Percentiles rank a stretch among this genome's conserved stretches.
Evolutionary conservation across 2,888 invertebrate species (phyloP).

Genomic region (Caenorhabditis sp.): DNA sequence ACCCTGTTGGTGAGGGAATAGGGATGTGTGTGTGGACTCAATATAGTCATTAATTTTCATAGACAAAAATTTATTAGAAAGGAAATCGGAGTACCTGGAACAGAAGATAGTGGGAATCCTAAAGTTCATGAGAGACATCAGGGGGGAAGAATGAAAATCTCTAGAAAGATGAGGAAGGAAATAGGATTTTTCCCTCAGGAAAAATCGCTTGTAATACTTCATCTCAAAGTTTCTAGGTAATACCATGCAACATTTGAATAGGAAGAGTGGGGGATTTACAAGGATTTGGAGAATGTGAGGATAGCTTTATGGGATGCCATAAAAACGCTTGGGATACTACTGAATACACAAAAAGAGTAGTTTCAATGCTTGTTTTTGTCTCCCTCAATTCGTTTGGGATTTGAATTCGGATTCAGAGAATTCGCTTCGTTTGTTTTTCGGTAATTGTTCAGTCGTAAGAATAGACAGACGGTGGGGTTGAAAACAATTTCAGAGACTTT

Average conservation of each 20-base stretch:
- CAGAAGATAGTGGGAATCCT: no score
- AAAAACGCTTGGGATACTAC: conserved; percentile 16
- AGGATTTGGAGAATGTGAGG: conserved; percentile 10
- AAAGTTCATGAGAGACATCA: no score
- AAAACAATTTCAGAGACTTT: no score
- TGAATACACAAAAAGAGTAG: conserved; percentile 10
- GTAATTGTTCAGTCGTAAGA: conserved; percentile 10
- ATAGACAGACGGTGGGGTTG: neutral
- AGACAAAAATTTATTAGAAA: no score
- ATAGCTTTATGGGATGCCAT: conserved; percentile 48
- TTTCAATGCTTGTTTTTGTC: conserved; percentile 27
- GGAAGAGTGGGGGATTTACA: neutral
- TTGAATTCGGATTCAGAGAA: conserved; percentile 15
- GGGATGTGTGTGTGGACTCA: no score
- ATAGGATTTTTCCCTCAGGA: no score
- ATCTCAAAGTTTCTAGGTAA: conserved; percentile 22
- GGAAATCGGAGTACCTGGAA: no score
- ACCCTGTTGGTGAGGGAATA: no score
- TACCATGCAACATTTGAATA: conserved; percentile 20
- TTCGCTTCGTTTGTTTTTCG: neutral
- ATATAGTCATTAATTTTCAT: no score
- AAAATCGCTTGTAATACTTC: conserved; percentile 22
- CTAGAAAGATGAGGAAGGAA: no score
- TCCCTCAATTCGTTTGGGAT: conserved; percentile 26
- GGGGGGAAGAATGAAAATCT: no score